phyloP scores from a whole-genome alignment of 2,888 invertebrate species.

The Calliopum simillimum region DNA sequence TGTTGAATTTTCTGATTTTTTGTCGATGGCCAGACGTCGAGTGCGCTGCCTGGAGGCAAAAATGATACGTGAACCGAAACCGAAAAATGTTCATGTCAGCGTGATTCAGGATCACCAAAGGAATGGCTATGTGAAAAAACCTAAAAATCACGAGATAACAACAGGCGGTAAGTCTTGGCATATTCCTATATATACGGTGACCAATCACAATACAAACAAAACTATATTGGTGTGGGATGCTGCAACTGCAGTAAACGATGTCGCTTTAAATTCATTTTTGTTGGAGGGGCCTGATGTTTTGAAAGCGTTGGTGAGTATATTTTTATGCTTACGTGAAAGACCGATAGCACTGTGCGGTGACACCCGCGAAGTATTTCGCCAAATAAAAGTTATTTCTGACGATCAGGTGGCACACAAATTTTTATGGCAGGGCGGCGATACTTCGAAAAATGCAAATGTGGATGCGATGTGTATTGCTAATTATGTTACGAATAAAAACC shows the following conservation, averaged over 20 bases:
- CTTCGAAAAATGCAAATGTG: constrained; percentile 19
- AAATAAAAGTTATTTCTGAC: constrained; percentile 46
- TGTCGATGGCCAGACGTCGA: constrained; percentile 41
- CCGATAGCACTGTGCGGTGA: too few relatives aligned
- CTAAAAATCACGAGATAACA: constrained; percentile 37
- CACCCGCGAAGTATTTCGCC: constrained; percentile 53
- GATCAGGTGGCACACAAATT: constrained; percentile 55
- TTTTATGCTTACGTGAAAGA: constrained; percentile 59
- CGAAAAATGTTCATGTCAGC: not conserved
- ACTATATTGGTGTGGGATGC: too few relatives aligned
- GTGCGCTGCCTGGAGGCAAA: constrained; percentile 40
- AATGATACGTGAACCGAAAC: not conserved
- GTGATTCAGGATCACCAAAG: not conserved
- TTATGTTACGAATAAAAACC: constrained; percentile 43
- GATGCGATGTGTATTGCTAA: constrained; percentile 42
- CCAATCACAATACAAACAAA: constrained; percentile 53
- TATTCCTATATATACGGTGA: constrained; percentile 53
- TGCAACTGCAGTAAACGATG: constrained; percentile 50
- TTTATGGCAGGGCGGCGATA: constrained; percentile 49
- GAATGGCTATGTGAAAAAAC: constrained; percentile 45
- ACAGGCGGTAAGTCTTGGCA: constrained; percentile 47
- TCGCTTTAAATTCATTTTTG: constrained; percentile 53
- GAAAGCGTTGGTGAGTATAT: constrained; percentile 54
- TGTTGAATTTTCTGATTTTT: constrained; percentile 31
- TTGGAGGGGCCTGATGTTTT: constrained; percentile 57